phyloP scores from a whole-genome alignment of 2,113 vertebrate genomes.

The Stictonetta naevosa region DNA sequence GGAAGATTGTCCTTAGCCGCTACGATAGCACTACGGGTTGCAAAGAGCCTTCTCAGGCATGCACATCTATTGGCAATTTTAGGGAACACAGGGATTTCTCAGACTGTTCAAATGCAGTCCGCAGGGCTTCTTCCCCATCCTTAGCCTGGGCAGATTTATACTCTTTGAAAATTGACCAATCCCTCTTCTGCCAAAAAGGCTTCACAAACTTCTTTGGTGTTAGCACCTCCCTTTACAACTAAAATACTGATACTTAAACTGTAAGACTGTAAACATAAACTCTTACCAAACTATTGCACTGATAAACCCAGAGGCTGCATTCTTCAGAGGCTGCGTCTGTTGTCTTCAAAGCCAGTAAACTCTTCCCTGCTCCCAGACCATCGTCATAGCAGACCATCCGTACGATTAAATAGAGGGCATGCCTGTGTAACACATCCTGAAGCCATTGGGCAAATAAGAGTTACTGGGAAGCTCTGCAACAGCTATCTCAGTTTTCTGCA shows the following conservation, averaged over 20 bases:
- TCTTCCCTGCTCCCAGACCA: slow-evolving; percentile 92
- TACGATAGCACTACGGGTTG: accelerated
- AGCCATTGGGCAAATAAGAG: not conserved
- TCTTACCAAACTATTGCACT: slow-evolving; percentile 93
- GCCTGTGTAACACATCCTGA: slow-evolving; percentile 93
- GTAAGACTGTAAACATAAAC: not conserved
- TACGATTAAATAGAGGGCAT: slow-evolving; percentile 93
- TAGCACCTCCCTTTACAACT: not conserved
- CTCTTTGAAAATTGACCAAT: not conserved
- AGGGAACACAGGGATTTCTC: not conserved
- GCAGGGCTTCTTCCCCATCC: not conserved
- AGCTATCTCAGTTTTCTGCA: not conserved
- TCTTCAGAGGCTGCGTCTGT: slow-evolving; percentile 86
- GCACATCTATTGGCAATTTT: not conserved
- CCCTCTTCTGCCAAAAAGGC: not conserved
- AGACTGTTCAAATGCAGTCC: not conserved
- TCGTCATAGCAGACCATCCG: slow-evolving; percentile 97
- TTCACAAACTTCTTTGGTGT: not conserved
- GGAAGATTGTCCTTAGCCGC: not conserved
- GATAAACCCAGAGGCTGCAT: slow-evolving; percentile 96
- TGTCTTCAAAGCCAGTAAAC: slow-evolving; percentile 93
- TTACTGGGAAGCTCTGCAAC: not conserved
- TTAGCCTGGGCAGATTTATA: not conserved
- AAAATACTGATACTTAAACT: not conserved
- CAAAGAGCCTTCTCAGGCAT: not conserved